These are phyloP conservation scores for Thripadectes ignobilis DNA, from an alignment of 2,797 vertebrate genomes.

Conservation along the genomic window DNA sequence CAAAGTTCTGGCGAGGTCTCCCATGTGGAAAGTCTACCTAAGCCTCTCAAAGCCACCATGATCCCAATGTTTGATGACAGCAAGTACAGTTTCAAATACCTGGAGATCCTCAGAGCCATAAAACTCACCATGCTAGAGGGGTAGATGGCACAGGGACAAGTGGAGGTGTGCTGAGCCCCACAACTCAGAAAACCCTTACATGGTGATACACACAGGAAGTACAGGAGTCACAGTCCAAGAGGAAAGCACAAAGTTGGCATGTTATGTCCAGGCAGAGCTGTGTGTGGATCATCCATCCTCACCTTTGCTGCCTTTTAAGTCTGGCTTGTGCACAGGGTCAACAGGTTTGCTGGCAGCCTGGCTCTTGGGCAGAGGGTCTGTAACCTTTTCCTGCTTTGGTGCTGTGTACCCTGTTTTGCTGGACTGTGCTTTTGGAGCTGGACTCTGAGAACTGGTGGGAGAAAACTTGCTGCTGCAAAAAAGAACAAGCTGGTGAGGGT, in stretches of 20 bases:
- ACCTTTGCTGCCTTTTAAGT: conserved; percentile 39
- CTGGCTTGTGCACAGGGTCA: neutral
- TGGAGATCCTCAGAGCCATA: neutral
- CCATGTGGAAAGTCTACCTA: neutral
- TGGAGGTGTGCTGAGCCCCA: neutral
- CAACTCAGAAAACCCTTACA: neutral
- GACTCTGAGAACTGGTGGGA: neutral
- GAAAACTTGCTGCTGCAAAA: conserved; percentile 23
- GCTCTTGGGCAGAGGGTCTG: conserved; percentile 7
- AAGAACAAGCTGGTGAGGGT: neutral
- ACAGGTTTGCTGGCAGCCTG: neutral
- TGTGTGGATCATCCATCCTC: neutral
- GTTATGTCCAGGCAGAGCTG: neutral
- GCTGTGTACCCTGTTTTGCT: neutral
- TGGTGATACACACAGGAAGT: neutral
- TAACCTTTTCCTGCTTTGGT: neutral
- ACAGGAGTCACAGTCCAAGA: neutral
- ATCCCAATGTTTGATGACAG: neutral
- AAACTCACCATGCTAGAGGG: neutral
- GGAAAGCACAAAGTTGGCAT: neutral
- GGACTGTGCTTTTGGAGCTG: conserved; percentile 56
- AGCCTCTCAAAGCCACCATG: neutral
- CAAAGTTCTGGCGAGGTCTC: neutral
- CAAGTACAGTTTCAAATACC: neutral
- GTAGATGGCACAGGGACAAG: neutral